Percentiles rank a stretch among this genome's conserved stretches.
phyloP scores from a whole-genome alignment of 2,797 vertebrate genomes.

The Epinephelus awoara region DNA sequence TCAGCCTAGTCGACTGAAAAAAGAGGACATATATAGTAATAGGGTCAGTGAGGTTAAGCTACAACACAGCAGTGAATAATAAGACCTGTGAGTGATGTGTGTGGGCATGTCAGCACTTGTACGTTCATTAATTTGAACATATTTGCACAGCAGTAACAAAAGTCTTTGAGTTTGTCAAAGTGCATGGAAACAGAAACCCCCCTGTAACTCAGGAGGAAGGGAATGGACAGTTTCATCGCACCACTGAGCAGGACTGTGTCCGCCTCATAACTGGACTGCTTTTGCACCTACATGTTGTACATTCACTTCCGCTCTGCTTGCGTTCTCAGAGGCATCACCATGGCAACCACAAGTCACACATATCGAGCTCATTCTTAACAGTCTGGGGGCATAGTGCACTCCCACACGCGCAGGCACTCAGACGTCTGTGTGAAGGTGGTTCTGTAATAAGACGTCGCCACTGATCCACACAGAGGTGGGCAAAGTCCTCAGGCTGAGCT shows the following conservation, averaged over 20 bases:
- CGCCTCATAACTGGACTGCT: conserved; percentile 19
- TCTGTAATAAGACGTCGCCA: conserved; percentile 43
- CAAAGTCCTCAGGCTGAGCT: conserved; percentile 44
- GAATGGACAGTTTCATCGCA: conserved; percentile 2
- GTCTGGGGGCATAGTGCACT: conserved; percentile 49
- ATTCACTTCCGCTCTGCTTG: conserved; percentile 62
- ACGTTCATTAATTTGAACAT: conserved; percentile 52
- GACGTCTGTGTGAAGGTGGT: conserved; percentile 61
- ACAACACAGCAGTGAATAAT: conserved; percentile 14
- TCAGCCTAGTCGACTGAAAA: background rate
- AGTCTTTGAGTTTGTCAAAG: conserved; percentile 8
- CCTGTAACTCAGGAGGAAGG: conserved; percentile 13
- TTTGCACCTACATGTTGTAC: conserved; percentile 54
- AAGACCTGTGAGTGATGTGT: conserved; percentile 25
- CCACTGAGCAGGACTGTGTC: conserved; percentile 47
- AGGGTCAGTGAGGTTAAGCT: conserved; percentile 38
- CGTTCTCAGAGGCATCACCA: conserved; percentile 57
- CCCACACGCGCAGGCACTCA: conserved; percentile 61
- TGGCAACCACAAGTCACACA: conserved; percentile 73
- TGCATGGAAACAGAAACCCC: conserved; percentile 31
- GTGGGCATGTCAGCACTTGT: conserved; percentile 51
- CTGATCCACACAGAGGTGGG: conserved; percentile 47
- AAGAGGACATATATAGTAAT: background rate
- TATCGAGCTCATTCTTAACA: conserved; percentile 55
- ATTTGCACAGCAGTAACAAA: conserved; percentile 57